Evolutionary conservation across 2,113 vertebrate genomes (phyloP).

Genomic region (Gyps fulvus): DNA sequence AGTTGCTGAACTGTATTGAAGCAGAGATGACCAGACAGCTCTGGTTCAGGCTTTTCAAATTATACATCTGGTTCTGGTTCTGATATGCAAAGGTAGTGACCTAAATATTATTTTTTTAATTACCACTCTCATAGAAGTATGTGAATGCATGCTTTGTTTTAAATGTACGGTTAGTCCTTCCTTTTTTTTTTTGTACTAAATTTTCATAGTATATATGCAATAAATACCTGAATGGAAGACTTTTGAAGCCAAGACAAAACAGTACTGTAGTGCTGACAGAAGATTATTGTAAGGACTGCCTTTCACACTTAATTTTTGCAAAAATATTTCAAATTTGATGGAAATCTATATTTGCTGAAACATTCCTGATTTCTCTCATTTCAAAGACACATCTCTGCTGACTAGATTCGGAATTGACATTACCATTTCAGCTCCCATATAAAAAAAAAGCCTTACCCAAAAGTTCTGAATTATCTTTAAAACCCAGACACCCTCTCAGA

Average conservation of each 20-base stretch:
- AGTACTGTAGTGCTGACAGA: not conserved
- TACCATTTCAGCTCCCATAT: not conserved
- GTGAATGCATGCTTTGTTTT: not conserved
- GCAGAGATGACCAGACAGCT: not conserved
- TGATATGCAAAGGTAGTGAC: not conserved
- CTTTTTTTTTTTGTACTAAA: not conserved
- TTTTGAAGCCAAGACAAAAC: not conserved
- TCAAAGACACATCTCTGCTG: not conserved
- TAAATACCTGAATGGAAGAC: not conserved
- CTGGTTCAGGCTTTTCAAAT: not conserved
- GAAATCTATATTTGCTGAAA: not conserved
- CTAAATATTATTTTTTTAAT: not conserved
- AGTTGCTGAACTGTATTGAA: not conserved
- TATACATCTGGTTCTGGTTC: not conserved
- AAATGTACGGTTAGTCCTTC: not conserved
- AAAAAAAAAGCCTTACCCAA: not conserved
- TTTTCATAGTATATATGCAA: not conserved
- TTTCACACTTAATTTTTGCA: not conserved
- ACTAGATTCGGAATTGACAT: not conserved
- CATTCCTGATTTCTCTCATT: not conserved
- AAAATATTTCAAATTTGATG: not conserved
- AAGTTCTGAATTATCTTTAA: not conserved
- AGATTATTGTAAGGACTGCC: not conserved
- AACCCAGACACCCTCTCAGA: not conserved
- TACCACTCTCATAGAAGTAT: not conserved